These are phyloP conservation scores for Brachionus plicatilis DNA, from an alignment of 1,140 invertebrate species.

Conservation along the genomic window DNA sequence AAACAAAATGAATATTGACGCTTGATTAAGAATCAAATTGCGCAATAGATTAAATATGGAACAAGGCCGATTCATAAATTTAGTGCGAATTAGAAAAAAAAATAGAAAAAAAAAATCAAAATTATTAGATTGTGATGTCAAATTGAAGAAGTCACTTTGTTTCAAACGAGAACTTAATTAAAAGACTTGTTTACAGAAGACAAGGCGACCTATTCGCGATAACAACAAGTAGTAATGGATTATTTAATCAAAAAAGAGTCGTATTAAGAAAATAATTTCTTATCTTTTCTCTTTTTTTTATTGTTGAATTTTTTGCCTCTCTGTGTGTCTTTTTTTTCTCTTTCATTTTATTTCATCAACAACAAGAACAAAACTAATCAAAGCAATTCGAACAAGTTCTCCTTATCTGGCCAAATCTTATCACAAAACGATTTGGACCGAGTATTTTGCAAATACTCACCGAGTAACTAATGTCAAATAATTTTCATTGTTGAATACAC, in stretches of 20 bases:
- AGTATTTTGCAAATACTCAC: neutral
- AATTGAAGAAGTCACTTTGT: neutral
- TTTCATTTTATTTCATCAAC: neutral
- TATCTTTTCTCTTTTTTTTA: neutral
- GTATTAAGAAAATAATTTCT: conserved; percentile 11
- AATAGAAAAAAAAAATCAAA: neutral
- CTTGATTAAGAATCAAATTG: neutral
- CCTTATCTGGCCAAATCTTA: neutral
- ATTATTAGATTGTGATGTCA: neutral
- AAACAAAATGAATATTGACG: neutral
- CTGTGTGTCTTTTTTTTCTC: neutral
- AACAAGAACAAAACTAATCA: neutral
- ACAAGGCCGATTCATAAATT: neutral
- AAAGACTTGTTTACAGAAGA: neutral
- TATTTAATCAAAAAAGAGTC: conserved; percentile 3
- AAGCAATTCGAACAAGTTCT: neutral
- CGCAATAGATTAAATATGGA: neutral
- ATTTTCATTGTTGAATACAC: neutral
- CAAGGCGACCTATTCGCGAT: conserved; percentile 1
- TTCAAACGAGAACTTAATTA: conserved; percentile 5
- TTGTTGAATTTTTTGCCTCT: neutral
- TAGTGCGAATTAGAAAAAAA: neutral
- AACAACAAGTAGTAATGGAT: neutral
- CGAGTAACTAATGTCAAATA: neutral
- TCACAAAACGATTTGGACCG: neutral